phyloP scores from a whole-genome alignment of 2,888 invertebrate genomes.

The Torymus tubicola region DNA sequence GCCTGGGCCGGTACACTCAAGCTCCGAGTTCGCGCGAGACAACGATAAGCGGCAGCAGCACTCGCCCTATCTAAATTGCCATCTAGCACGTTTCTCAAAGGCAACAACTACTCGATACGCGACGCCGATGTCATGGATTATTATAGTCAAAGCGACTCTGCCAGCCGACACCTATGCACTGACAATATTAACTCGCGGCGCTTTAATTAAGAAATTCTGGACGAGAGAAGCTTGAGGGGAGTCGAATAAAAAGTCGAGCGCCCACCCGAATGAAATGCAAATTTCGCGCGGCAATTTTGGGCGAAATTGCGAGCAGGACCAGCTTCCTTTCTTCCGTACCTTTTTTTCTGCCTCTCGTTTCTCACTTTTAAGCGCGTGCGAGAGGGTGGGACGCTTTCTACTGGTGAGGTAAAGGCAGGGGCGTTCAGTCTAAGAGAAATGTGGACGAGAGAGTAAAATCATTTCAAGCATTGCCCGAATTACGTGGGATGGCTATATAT shows the following conservation, averaged over 20 bases:
- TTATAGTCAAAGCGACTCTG: too few species aligned
- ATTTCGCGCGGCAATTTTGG: background rate
- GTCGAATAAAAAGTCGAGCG: constrained; percentile 1
- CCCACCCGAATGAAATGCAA: constrained; percentile 25
- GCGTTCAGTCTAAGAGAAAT: background rate
- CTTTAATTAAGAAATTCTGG: constrained; percentile 32
- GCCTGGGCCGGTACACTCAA: too few species aligned
- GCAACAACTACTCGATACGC: too few species aligned
- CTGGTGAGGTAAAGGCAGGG: constrained; percentile 1
- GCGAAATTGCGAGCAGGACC: background rate
- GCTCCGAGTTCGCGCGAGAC: too few species aligned
- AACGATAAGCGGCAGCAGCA: too few species aligned
- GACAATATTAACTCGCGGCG: constrained; percentile 17
- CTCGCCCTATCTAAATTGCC: too few species aligned
- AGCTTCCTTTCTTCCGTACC: background rate
- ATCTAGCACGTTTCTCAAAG: too few species aligned
- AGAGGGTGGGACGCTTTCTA: constrained; percentile 5
- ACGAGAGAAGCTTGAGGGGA: background rate
- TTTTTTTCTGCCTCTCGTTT: background rate
- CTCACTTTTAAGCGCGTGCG: too few species aligned
- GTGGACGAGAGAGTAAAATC: background rate
- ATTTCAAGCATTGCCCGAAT: constrained; percentile 7
- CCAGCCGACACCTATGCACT: background rate
- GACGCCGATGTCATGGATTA: too few species aligned
- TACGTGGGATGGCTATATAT: background rate